phyloP scores from a whole-genome alignment of 2,888 invertebrate genomes.

The Cheilosia pagana region DNA sequence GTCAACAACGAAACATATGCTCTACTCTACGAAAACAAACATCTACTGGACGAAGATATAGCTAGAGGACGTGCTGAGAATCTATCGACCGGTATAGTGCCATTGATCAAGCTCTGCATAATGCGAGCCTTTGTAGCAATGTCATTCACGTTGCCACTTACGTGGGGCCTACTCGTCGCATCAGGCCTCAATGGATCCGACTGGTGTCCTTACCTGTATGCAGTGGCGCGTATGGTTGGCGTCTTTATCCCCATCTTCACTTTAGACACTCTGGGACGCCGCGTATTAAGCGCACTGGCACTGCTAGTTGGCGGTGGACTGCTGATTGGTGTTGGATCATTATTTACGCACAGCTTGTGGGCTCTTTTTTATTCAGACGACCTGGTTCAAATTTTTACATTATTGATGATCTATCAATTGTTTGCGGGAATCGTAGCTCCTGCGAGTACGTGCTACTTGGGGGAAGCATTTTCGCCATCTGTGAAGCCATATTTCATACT shows the following conservation, averaged over 20 bases:
- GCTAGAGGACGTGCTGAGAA: conserved; percentile 72
- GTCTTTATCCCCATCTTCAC: conserved; percentile 47
- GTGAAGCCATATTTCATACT: conserved; percentile 78
- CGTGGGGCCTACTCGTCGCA: background rate
- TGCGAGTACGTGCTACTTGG: conserved; percentile 77
- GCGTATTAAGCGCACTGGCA: conserved; percentile 74
- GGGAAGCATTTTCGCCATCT: conserved; percentile 79
- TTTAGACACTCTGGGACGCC: conserved; percentile 79
- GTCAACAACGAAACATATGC: conserved; percentile 78
- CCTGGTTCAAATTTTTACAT: background rate
- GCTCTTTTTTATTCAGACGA: background rate
- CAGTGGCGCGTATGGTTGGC: conserved; percentile 75
- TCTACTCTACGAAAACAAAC: conserved; percentile 79
- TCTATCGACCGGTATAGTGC: conserved; percentile 75
- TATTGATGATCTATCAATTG: conserved; percentile 77
- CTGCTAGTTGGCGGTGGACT: conserved; percentile 75
- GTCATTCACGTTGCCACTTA: conserved; percentile 78
- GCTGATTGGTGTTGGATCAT: conserved; percentile 76
- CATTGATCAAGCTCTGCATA: conserved; percentile 76
- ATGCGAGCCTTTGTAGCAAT: conserved; percentile 78
- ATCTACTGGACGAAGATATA: conserved; percentile 78
- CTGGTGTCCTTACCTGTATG: conserved; percentile 62
- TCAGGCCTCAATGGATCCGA: background rate
- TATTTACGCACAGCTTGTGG: conserved; percentile 56
- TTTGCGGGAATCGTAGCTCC: conserved; percentile 78